phyloP scores from a whole-genome alignment of 2,113 vertebrate species.

The Rana temporaria region DNA sequence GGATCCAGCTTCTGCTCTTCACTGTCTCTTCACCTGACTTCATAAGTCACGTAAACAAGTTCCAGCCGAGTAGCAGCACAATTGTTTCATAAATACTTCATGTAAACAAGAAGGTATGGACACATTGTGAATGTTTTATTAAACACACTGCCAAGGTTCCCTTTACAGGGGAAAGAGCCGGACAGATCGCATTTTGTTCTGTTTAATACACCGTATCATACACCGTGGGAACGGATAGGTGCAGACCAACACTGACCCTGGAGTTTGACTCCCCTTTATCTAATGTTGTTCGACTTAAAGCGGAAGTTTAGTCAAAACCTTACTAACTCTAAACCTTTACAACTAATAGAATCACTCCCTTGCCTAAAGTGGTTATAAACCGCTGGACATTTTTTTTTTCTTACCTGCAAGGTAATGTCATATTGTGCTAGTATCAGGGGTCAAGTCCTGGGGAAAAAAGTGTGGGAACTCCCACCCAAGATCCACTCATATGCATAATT shows the following conservation, averaged over 20 bases:
- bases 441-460: too few relatives aligned
- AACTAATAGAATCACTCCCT: too few relatives aligned
- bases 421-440: too few relatives aligned
- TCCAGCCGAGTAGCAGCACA: constrained; percentile 7
- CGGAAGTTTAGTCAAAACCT: too few relatives aligned
- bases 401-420: too few relatives aligned
- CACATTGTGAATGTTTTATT: constrained; percentile 9
- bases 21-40: neutral
- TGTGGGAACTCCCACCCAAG: too few relatives aligned
- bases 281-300: too few relatives aligned
- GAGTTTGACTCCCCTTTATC: neutral
- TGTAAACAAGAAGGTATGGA: constrained; percentile 23
- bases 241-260: neutral
- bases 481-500: too few relatives aligned
- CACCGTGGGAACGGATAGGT: neutral
- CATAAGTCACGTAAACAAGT: constrained; percentile 15
- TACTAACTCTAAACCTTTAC: too few relatives aligned
- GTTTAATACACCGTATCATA: neutral
- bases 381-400: too few relatives aligned
- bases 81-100: constrained; percentile 25
- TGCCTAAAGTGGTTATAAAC: too few relatives aligned
- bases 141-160: neutral
- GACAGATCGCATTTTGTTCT: neutral
- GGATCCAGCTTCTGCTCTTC: neutral
- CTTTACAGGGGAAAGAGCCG: neutral